These are phyloP conservation scores for Gymnorhina tibicen DNA, from an alignment of 2,113 vertebrate genomes.

Conservation along the genomic window DNA sequence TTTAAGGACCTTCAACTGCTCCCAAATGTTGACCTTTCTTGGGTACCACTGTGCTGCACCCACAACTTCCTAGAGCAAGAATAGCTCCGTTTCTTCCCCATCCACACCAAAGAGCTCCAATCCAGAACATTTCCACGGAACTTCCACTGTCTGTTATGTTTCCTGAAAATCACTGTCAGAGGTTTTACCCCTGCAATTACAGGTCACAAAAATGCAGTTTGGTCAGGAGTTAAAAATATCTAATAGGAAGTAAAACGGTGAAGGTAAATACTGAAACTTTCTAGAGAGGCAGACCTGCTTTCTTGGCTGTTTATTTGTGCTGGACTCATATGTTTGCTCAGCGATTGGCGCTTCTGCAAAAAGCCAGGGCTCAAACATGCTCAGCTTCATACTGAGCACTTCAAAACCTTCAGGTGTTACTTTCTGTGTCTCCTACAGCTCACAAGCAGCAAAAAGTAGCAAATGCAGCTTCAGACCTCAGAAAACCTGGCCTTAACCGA, in stretches of 20 bases:
- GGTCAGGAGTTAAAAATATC: neutral
- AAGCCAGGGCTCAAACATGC: neutral
- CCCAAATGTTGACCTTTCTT: neutral
- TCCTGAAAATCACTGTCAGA: neutral
- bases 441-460: neutral
- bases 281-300: neutral
- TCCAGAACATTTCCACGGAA: neutral
- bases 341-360: neutral
- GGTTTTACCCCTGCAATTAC: neutral
- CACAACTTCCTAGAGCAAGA: neutral
- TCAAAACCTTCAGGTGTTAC: neutral
- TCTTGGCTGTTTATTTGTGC: neutral
- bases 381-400: neutral
- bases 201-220: neutral
- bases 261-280: neutral
- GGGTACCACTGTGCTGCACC: accelerated
- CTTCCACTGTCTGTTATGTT: neutral
- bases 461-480: neutral
- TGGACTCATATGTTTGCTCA: neutral
- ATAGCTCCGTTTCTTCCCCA: neutral
- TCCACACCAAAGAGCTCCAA: neutral
- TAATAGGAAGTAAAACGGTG: neutral
- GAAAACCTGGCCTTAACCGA: neutral
- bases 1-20: neutral
- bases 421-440: neutral